Conservation (phyloP, 2,888 invertebrate genomes). For the Dorcus parallelipipedus region DNA sequence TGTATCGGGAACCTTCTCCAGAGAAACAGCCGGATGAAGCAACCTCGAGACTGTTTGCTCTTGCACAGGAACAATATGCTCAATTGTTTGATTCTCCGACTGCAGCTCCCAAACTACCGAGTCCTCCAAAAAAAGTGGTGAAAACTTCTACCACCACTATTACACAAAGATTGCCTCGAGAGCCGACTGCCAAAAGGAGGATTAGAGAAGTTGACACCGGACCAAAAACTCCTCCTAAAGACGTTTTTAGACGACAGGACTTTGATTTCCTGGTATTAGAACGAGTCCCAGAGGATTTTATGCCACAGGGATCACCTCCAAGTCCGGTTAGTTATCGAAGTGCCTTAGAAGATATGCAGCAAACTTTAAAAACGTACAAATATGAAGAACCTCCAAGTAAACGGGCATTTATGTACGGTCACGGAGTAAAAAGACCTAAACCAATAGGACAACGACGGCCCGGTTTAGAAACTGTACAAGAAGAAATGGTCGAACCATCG, state of each 20-base stretch:
- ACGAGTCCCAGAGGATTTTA: neutral
- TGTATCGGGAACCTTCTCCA: too few relatives aligned
- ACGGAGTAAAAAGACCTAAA: slow-evolving; percentile 4
- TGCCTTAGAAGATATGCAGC: neutral
- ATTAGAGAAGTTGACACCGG: too few relatives aligned
- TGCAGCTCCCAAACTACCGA: neutral
- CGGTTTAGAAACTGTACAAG: slow-evolving; percentile 1
- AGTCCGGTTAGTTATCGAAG: neutral
- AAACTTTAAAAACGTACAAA: neutral
- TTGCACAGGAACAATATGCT: neutral
- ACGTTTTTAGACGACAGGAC: neutral
- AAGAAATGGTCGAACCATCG: slow-evolving; percentile 3
- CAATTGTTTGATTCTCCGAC: neutral
- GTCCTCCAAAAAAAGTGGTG: neutral
- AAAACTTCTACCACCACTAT: neutral
- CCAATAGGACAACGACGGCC: slow-evolving; percentile 4
- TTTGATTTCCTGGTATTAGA: neutral
- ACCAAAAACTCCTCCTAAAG: neutral
- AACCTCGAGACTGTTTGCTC: neutral
- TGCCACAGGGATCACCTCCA: neutral
- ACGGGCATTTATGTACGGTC: slow-evolving; percentile 6
- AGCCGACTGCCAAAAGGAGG: neutral
- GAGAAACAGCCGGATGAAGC: neutral
- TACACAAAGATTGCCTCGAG: neutral
- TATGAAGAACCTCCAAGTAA: neutral